Base-by-base conservation (phyloP, 2,113 vertebrate species). In the Philantomba maxwellii region DNA sequence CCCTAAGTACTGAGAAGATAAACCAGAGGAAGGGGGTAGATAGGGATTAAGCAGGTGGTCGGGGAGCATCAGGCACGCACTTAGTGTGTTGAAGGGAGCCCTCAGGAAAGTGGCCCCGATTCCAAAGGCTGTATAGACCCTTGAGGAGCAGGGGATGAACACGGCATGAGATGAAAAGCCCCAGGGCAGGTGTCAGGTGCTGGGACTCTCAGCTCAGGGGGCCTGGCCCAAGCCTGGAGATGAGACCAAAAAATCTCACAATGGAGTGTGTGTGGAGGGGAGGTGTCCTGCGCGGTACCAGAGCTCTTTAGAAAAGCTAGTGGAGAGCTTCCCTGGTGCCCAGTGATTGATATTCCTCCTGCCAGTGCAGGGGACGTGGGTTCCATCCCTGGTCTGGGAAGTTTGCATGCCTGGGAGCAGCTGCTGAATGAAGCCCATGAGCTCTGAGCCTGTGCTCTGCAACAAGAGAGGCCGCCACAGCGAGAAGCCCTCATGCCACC, bases 181-280 rank as follows among this genome's bases (percentile, higher is more conserved):
- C 87, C 70, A 23, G 70, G 70, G n/a, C 64, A 70, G 75, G 25
- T 30, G 78, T 49, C 85, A 75, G 80, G 49, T 5, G 62, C 33
- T 17, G 23, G 19, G 43, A 15, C 28, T 66, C 15, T 57, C 78
- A 43, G 39, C 39, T 36, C 58, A 70, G 36, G n/a, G 3, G 21
- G n/a, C n/a, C 16, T 51, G 9, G 21, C 75, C 45, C 28, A 47
- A 43, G 75, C 70, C 86, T 39, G 36, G 39, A 91, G 53, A 91
- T 85, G 25, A 12, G 19, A 70, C 53, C 47, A 19, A 81, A 58
- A 66, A 45, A 36, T 25, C 49, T 43, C 43, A 33, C 19, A 5
- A n/a, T 1, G 70, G 33, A 19, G 9, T 28, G 9, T 5, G 43
- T 2, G n/a, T 1, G 12, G 33, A 25, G 30, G 26, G 11, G 11